A percentile compares a stretch with the other conserved stretches of the same genome.
Evolutionary conservation across 2,888 invertebrate genomes (phyloP).

Genomic region (Eubasilissa splendida): DNA sequence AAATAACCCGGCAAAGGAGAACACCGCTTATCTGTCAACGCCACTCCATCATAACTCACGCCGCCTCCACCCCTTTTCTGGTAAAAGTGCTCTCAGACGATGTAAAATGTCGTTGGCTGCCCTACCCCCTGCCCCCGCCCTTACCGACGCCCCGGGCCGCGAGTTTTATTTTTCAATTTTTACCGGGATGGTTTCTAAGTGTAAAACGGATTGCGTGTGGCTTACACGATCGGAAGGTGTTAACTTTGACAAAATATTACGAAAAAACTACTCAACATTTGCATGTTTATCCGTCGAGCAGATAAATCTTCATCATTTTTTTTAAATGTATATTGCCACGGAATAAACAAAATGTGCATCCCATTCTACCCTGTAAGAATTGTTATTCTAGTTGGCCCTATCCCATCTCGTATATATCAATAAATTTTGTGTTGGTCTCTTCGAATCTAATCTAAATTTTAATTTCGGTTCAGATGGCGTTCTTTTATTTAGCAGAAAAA

Average conservation of each 20-base stretch:
- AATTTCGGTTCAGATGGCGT: no score
- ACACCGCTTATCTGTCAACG: slow-evolving; percentile 53
- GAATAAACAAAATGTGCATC: no score
- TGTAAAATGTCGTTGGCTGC: slow-evolving; percentile 17
- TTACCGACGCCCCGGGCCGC: no score
- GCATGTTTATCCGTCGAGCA: neutral
- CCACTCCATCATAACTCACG: slow-evolving; percentile 52
- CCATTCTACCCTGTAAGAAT: no score
- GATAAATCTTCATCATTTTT: no score
- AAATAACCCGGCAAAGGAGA: slow-evolving; percentile 38
- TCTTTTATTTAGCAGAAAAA: no score
- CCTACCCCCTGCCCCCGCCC: neutral
- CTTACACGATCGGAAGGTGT: slow-evolving; percentile 17
- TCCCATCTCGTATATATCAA: no score
- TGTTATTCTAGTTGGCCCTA: no score
- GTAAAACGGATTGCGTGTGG: slow-evolving; percentile 16
- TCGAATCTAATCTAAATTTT: no score
- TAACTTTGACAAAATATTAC: slow-evolving; percentile 1
- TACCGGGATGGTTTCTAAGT: slow-evolving; percentile 31
- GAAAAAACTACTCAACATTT: neutral
- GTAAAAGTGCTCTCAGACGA: slow-evolving; percentile 35
- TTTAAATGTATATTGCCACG: no score
- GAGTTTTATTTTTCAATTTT: slow-evolving; percentile 33
- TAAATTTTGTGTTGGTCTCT: no score
- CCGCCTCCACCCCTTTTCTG: neutral